Evolutionary conservation across 1,140 invertebrate species (phyloP), one percentile per base, ranked within the genome.

Genomic region (Trachymyrmex cornetzi): DNA sequence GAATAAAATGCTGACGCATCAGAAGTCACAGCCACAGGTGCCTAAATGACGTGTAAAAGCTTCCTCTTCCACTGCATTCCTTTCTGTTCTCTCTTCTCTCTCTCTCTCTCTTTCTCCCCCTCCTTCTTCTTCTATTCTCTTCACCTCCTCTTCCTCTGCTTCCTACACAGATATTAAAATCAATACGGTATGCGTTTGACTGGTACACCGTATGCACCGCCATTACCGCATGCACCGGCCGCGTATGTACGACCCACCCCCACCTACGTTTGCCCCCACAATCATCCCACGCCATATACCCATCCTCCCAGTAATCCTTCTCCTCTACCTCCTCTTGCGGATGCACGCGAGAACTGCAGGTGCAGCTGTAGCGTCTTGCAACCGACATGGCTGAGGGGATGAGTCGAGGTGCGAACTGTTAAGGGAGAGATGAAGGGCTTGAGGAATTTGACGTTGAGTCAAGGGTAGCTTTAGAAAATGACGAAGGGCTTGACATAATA

Each of bases 141-240:
- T 38, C 24, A 12, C n/a, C 27, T 34, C 6, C 44, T 59, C 16
- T 30, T 55, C 50, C 12, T 61, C 72, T 86, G 75, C 84, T 89
- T 84, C 50, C 82, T 85, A 87, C 87, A 79, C 85, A 44, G 88
- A 91, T 92, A 92, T 94, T 93, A 93, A 94, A 94, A 93, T 94
- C 93, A 90, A 94, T 93, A 93, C 93, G 89, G 91, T 93, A 92
- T 93, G 91, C 89, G 92, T 93, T 93, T 93, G 93, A 93, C 91
- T 93, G 91, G 90, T 90, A 89, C 79, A 87, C 89, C 66, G 88
- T 88, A 89, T 87, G 91, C 88, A 75, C 79, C 88, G 90, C 91
- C 91, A 92, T 93, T 90, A 90, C 87, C 81, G 71, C 89, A 85
- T 84, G 50, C 86, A 79, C 44, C 27, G 48, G 88, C 85, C 79